Base-by-base conservation (phyloP, 2,888 invertebrate genomes). In the Thereva nobilitata region DNA sequence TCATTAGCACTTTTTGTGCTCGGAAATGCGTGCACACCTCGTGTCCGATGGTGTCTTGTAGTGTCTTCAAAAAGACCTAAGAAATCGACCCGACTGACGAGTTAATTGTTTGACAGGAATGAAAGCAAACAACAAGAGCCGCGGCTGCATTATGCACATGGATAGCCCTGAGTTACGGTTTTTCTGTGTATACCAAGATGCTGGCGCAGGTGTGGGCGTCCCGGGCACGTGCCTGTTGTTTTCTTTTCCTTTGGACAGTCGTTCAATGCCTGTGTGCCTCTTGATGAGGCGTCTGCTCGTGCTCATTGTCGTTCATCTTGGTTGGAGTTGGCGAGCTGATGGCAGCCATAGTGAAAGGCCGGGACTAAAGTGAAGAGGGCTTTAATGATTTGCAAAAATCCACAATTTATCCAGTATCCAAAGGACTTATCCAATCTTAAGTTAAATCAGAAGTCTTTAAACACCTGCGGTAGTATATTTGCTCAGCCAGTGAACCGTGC, bases 211-310 rank as follows among this genome's bases (percentile, higher is more conserved):
- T 35, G 64, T 64, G 38, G 64, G 64, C 44, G 64, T 44, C 6
- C 53, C 38, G 44, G 64, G 64, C 64, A 64, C 64, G 64, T 64
- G 64, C 64, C 64, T 45, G 53, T 64, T 53, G 59, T 47, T 40
- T 64, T 64, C 10, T 4, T 35, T 12, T 49, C 44, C 49, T 41
- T 63, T 53, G 53, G 53, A 64, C 53, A 53, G 64, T 44, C 44
- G 35, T 12, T 63, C 50, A 50, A 63, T 63, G 42, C 50, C 34
- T 41, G 49, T 41, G 49, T 41, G 38, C 40, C 23, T 40, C 38
- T 44, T 44, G 44, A 9, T 44, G 44, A 23, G 23, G 23, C 23
- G 23, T 23, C 23, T 23, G 23, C 23, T 23, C 23, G 23, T 23
- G 23, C 23, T 1, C 23, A 23, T 23, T 23, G 23, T 23, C 23